Percentiles rank a stretch among this genome's conserved stretches.
Conservation (phyloP, 2,888 invertebrate genomes). For the Diarsia mendica region DNA sequence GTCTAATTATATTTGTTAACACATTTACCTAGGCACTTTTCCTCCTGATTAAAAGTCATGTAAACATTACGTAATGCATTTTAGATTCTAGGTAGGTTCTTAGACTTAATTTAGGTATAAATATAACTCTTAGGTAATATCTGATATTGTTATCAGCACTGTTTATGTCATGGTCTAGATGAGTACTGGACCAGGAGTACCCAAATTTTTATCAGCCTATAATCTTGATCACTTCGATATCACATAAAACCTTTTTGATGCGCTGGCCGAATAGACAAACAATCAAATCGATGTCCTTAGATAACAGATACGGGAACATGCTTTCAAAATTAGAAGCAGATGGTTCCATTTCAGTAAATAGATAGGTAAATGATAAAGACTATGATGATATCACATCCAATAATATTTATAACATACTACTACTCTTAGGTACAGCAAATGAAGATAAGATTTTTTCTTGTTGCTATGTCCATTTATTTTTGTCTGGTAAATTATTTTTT, state of each 20-base stretch:
- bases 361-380: slow-evolving; percentile 11
- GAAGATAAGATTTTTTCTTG: not conserved
- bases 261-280: not conserved
- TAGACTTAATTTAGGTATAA: not conserved
- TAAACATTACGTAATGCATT: too few species aligned
- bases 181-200: not conserved
- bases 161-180: not conserved
- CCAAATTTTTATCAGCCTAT: not conserved
- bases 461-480: not conserved
- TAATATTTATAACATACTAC: not conserved
- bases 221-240: slow-evolving; percentile 3
- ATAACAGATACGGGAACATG: slow-evolving; percentile 9
- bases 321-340: slow-evolving; percentile 10
- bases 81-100: not conserved
- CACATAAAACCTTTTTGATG: not conserved
- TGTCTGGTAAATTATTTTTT: not conserved
- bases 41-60: not conserved
- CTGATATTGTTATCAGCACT: slow-evolving; percentile 14
- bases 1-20: not conserved
- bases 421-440: too few species aligned
- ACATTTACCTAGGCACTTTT: not conserved
- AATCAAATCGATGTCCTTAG: not conserved
- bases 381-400: slow-evolving; percentile 7
- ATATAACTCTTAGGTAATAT: slow-evolving; percentile 7
- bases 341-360: not conserved